phyloP scores from a whole-genome alignment of 2,113 vertebrate species.

The Chaetorhynchus papuensis region DNA sequence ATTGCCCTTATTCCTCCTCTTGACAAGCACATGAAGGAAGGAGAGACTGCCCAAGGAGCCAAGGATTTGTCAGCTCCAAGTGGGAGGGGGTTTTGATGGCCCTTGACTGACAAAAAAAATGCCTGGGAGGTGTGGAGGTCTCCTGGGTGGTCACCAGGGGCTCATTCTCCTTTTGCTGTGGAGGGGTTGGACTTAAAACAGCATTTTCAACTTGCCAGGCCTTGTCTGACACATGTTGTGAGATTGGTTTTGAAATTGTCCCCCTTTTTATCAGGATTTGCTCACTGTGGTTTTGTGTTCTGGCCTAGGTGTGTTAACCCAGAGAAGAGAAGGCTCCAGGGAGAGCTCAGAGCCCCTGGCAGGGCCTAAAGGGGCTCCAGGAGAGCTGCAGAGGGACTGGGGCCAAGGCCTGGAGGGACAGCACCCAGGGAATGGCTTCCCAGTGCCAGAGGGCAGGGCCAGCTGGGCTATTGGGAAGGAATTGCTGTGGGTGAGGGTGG shows the following conservation, averaged over 20 bases:
- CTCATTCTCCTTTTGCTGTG: background rate
- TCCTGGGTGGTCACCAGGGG: background rate
- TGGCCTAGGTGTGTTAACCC: background rate
- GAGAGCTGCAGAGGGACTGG: background rate
- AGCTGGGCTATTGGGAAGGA: background rate
- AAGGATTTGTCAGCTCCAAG: background rate
- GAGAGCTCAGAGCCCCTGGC: background rate
- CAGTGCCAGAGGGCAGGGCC: background rate
- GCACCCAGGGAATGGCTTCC: background rate
- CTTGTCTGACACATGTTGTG: fast-evolving
- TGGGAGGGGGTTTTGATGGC: background rate
- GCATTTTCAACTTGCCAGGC: background rate
- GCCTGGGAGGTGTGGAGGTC: background rate
- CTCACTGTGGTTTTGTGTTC: background rate
- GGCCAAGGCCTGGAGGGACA: background rate
- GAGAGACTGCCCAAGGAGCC: background rate
- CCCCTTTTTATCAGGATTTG: background rate
- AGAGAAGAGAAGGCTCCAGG: background rate
- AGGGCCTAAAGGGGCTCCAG: background rate
- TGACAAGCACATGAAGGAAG: background rate
- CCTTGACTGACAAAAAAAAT: background rate
- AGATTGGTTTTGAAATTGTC: background rate
- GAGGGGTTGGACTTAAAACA: background rate
- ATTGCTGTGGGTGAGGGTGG: fast-evolving
- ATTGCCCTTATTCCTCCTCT: background rate